Conservation (phyloP, 2,113 vertebrate species). For the Mastomys natalensis region DNA sequence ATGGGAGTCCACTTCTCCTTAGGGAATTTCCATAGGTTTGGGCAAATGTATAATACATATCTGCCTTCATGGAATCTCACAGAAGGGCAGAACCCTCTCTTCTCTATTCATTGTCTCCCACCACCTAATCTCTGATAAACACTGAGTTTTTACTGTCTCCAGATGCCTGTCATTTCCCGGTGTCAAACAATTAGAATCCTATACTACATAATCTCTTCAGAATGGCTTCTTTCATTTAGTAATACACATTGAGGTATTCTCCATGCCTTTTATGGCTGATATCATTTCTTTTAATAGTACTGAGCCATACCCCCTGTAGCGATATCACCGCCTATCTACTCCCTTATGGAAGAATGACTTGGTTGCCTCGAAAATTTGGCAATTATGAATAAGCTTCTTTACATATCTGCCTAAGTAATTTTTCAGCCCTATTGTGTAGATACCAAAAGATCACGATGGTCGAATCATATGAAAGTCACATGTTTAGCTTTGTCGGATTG, state of each 20-base stretch:
- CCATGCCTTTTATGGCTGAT: not conserved
- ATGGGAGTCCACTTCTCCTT: not conserved
- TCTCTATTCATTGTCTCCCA: not conserved
- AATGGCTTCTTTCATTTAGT: not conserved
- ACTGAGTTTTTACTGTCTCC: not conserved
- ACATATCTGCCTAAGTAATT: not conserved
- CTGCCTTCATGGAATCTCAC: too few species aligned
- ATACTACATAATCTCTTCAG: not conserved
- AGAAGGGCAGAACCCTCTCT: not conserved
- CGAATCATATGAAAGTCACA: not conserved
- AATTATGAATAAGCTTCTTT: constrained; percentile 16
- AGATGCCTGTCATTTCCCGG: not conserved
- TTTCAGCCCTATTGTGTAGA: not conserved
- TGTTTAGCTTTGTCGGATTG: not conserved
- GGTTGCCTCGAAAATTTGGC: not conserved
- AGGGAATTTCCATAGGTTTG: not conserved
- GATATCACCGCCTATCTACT: not conserved
- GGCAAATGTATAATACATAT: not conserved
- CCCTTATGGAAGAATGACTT: not conserved
- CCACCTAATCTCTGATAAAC: not conserved
- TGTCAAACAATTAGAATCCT: not conserved
- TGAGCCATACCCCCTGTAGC: not conserved
- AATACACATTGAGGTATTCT: not conserved
- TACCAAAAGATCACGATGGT: not conserved
- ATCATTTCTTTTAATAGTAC: not conserved